Evolutionary conservation across 2,113 vertebrate genomes (phyloP), one percentile per base, ranked within the genome.

Genomic region (Istiophorus platypterus): DNA sequence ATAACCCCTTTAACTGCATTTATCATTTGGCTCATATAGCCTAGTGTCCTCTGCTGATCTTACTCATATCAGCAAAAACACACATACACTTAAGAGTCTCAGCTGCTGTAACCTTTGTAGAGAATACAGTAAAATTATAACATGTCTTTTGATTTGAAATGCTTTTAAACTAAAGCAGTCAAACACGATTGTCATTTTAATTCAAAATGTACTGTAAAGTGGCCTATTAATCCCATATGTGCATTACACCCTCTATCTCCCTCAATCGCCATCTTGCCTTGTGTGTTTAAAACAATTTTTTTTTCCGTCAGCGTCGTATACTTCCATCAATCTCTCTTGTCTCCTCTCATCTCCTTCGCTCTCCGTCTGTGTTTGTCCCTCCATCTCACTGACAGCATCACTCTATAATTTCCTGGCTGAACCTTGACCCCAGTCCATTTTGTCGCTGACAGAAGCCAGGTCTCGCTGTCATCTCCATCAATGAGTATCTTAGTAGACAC

Each of bases 371-470:
- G 87, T 90, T 88, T 92, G 90, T 87, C 86, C 89, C 68, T 86
- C 81, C 79, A 57, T 85, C 78, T 76, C 66, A 72, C 57, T 62
- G 85, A 92, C 92, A 92, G 85, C 77, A 86, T 91, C 86, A 82
- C 85, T 90, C 86, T 61, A 5, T 86, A 73, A 88, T 90, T 86
- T 91, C 80, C 90, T 73, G 88, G 37, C 63, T 89, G 88, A 91
- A 74, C 91, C 58, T 70, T 90, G 93, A 90, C 90, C 91, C 57
- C 1, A 3, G n/a, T 67, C 68, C 72, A 71, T 78, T 88, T 84
- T 52, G 85, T 34, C 7, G 87, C 83, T 91, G 92, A 94, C 80
- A 88, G 90, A 85, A 82, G 69, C 85, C 90, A 91, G 90, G 66
- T 82, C 54, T 41, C 8, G 31, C 85, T 88, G 91, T 91, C 91